Conservation (phyloP, 2,797 vertebrate genomes). For the Fistularia commersonii region DNA sequence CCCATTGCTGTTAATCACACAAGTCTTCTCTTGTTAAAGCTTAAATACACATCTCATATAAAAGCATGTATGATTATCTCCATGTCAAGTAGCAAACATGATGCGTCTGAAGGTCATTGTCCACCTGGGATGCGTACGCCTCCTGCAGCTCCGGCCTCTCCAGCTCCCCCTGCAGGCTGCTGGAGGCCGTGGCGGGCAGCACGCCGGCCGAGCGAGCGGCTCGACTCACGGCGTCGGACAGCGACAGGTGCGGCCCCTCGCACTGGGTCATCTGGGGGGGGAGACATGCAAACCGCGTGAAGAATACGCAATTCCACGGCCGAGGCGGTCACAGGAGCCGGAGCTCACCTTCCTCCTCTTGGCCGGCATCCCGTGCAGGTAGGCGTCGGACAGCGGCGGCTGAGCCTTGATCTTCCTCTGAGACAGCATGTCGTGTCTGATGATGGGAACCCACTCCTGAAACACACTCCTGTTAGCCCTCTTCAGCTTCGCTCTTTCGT, state of each 20-base stretch:
- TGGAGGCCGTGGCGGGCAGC: constrained; percentile 71
- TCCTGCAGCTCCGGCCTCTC: constrained; percentile 79
- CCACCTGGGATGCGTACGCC: constrained; percentile 72
- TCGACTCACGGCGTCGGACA: constrained; percentile 81
- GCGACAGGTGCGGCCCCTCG: constrained; percentile 80
- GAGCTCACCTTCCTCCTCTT: constrained; percentile 84
- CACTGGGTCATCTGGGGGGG: constrained; percentile 77
- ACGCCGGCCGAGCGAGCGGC: constrained; percentile 78
- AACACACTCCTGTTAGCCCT: neutral
- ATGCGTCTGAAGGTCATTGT: no score
- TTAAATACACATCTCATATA: no score
- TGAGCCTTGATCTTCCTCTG: constrained; percentile 84
- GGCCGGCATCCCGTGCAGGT: constrained; percentile 86
- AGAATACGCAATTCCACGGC: no score
- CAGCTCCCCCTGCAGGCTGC: constrained; percentile 81
- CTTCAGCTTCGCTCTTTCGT: no score
- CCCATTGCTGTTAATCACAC: no score
- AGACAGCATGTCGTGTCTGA: constrained; percentile 81
- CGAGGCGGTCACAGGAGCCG: no score
- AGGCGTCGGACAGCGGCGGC: constrained; percentile 82
- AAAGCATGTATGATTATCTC: no score
- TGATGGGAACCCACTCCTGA: constrained; percentile 87
- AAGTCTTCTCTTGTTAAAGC: no score
- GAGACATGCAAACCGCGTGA: constrained; percentile 4
- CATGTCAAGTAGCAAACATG: no score